Base-by-base conservation (phyloP, 2,797 vertebrate species). In the Spatula versicolor region DNA sequence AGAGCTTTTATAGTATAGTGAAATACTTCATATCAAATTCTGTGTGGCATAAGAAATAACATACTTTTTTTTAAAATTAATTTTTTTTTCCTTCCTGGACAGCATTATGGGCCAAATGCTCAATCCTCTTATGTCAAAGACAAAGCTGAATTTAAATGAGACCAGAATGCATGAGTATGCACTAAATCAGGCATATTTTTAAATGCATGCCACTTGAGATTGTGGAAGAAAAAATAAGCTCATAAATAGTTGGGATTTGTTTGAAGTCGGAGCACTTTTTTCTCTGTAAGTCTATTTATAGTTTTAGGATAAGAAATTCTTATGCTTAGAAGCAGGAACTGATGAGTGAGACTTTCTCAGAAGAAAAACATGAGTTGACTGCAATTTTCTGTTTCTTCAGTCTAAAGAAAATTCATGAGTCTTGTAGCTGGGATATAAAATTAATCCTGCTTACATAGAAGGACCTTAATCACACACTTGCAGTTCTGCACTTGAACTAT, bases 281-380 rank as follows among this genome's bases (percentile, higher is more conserved):
- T 74, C 52, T 82, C 77, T 86, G 63, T 59, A 14, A 59, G 10
- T 89, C 63, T 96, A 72, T 95, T 94, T 96, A 86, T 93, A 84
- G 92, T 88, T 96, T 88, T 79, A 92, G 64, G 90, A 66, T 91
- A 93, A 96, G 75, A 88, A 96, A 93, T 81, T 96, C 58, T 83
- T 91, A 55, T 37, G 18, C 41, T 93, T 69, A 72, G 74, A 81
- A 88, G 62, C 33, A 92, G 77, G 30, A 90, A 82, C 72, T 90
- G 90, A 56, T 83, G 73, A 95, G 69, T 62, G 80, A 95, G 43
- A 93, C 18, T 91, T 92, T 89, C 64, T 64, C n/a, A 33, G 37
- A 72, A 90, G 63, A 55, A 87, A 90, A 82, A 26, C 37, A n/a
- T 67, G 67, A 90, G 81, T 83, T 43, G 25, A 12, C 30, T 85